A percentile compares a stretch with the other conserved stretches of the same genome.
Conservation (phyloP, 2,113 vertebrate species). For the Ptyas mucosa region DNA sequence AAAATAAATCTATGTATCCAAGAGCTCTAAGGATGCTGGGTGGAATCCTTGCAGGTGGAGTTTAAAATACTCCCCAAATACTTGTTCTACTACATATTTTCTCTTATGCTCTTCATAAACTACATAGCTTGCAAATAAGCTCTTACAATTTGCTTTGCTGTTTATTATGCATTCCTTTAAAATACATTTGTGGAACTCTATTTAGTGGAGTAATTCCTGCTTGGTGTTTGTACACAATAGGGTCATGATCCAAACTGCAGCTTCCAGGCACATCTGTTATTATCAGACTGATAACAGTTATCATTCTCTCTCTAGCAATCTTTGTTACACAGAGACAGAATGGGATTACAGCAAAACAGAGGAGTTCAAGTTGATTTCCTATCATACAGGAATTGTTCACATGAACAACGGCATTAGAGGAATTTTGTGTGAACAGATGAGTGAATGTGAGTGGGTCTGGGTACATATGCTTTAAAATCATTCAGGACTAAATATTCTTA, state of each 20-base stretch:
- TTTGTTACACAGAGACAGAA: neutral
- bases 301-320: conserved; percentile 1
- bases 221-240: neutral
- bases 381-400: neutral
- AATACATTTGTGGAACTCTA: neutral
- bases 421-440: neutral
- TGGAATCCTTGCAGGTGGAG: neutral
- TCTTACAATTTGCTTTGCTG: neutral
- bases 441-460: neutral
- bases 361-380: neutral
- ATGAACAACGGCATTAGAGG: neutral
- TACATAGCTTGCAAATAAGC: neutral
- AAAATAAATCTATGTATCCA: neutral
- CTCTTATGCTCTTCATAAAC: no score
- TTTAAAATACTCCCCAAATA: neutral
- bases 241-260: neutral
- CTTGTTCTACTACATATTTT: neutral
- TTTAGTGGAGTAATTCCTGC: neutral
- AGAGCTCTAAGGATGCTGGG: neutral
- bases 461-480: neutral
- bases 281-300: neutral
- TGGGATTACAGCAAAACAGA: neutral
- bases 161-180: neutral
- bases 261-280: neutral
- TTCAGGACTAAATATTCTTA: neutral